A percentile compares a stretch with the other conserved stretches of the same genome.
phyloP scores from a whole-genome alignment of 2,113 vertebrate species.

The Aldabrachelys gigantea region DNA sequence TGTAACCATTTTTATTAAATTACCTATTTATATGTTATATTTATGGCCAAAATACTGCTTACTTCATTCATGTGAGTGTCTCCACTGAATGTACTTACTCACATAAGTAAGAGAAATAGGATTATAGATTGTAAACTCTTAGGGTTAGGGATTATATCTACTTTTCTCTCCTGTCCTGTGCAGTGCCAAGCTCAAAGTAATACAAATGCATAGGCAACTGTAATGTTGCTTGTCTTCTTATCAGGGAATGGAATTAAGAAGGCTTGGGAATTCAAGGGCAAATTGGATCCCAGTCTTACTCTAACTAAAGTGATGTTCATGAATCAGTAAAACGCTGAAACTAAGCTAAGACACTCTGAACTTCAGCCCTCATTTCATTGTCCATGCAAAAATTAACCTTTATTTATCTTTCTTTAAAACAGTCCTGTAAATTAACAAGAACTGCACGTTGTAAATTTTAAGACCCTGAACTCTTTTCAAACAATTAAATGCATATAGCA shows the following conservation, averaged over 20 bases:
- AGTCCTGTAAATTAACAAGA: background rate
- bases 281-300: background rate
- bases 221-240: accelerated
- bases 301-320: background rate
- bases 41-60: background rate
- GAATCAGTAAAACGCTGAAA: background rate
- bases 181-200: background rate
- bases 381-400: background rate
- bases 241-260: accelerated
- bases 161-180: background rate
- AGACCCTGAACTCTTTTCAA: slow-evolving; percentile 36
- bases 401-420: background rate
- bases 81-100: background rate
- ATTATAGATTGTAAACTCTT: background rate
- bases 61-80: background rate
- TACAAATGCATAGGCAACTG: accelerated
- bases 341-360: accelerated
- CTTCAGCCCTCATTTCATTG: background rate
- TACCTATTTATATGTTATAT: background rate
- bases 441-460: background rate
- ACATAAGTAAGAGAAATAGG: background rate
- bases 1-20: background rate
- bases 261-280: accelerated
- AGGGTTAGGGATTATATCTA: accelerated
- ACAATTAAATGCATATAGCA: slow-evolving; percentile 27